phyloP scores from a whole-genome alignment of 2,797 vertebrate species.

The Mormyrops attenuatus region DNA sequence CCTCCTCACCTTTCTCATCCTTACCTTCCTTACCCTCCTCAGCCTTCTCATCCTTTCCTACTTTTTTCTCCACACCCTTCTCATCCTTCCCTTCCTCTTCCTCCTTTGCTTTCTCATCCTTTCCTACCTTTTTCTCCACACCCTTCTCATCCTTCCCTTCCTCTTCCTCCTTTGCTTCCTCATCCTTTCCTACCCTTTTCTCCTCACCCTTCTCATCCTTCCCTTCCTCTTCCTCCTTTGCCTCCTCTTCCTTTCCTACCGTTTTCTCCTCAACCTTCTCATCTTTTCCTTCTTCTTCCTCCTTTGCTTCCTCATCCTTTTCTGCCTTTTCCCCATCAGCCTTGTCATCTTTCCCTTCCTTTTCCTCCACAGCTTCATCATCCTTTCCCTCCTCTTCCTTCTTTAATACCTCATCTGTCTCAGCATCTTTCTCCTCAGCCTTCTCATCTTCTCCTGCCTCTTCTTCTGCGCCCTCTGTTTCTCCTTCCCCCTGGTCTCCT shows the following conservation, averaged over 20 bases:
- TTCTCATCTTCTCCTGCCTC: slow-evolving; percentile 18
- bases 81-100: slow-evolving; percentile 21
- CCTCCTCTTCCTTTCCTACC: slow-evolving; percentile 20
- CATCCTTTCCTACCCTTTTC: neutral
- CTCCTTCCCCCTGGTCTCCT: slow-evolving; percentile 32
- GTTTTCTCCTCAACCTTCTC: neutral
- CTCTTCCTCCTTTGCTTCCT: slow-evolving; percentile 14
- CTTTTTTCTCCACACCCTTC: neutral
- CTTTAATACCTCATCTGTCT: slow-evolving; percentile 30
- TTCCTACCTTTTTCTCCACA: neutral
- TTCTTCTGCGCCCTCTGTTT: slow-evolving; percentile 26
- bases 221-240: neutral
- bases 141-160: neutral
- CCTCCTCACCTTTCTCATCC: slow-evolving; percentile 30
- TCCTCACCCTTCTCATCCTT: slow-evolving; percentile 9
- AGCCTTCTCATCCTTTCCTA: slow-evolving; percentile 19
- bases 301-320: slow-evolving; percentile 36
- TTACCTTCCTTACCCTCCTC: neutral
- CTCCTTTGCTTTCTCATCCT: neutral
- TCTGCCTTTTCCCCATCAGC: slow-evolving; percentile 38
- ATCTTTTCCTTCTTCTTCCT: slow-evolving; percentile 31
- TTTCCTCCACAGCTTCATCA: slow-evolving; percentile 33
- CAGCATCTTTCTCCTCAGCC: slow-evolving; percentile 27
- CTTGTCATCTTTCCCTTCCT: slow-evolving; percentile 33
- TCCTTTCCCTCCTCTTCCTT: slow-evolving; percentile 24